Conservation (phyloP, 1,140 invertebrate genomes). For the Ephestia elutella region DNA sequence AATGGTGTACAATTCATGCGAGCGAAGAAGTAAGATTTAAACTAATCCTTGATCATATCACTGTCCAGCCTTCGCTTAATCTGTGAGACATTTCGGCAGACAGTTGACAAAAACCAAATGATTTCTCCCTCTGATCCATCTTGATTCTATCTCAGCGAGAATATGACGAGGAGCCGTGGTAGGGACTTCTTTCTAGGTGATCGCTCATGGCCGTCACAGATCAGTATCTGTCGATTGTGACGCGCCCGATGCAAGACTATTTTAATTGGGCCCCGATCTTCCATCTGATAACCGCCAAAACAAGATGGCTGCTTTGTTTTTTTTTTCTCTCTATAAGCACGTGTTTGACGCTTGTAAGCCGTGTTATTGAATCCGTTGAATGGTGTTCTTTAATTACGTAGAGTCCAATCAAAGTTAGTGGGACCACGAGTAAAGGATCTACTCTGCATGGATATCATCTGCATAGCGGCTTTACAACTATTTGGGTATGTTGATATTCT, state of each 20-base stretch:
- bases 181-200: slow-evolving; percentile 43
- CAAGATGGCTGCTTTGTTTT: slow-evolving; percentile 61
- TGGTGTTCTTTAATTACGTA: background rate
- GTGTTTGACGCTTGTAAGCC: slow-evolving; percentile 51
- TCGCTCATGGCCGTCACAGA: slow-evolving; percentile 62
- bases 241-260: slow-evolving; percentile 69
- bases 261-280: slow-evolving; percentile 69
- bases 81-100: background rate
- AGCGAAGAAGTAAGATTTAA: too few relatives aligned
- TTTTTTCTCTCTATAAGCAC: slow-evolving; percentile 44
- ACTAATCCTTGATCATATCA: too few relatives aligned
- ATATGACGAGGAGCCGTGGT: slow-evolving; percentile 13
- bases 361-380: slow-evolving; percentile 21
- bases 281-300: slow-evolving; percentile 57
- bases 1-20: too few relatives aligned
- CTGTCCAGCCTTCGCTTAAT: background rate
- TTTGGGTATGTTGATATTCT: too few relatives aligned
- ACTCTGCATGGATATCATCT: too few relatives aligned
- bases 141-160: background rate
- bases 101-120: background rate
- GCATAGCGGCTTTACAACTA: too few relatives aligned
- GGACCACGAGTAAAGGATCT: too few relatives aligned
- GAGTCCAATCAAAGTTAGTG: too few relatives aligned
- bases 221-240: slow-evolving; percentile 65
- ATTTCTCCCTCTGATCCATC: background rate